A percentile compares a stretch with the other conserved stretches of the same genome.
phyloP scores from a whole-genome alignment of 2,113 vertebrate species.

The Ictalurus punctatus region DNA sequence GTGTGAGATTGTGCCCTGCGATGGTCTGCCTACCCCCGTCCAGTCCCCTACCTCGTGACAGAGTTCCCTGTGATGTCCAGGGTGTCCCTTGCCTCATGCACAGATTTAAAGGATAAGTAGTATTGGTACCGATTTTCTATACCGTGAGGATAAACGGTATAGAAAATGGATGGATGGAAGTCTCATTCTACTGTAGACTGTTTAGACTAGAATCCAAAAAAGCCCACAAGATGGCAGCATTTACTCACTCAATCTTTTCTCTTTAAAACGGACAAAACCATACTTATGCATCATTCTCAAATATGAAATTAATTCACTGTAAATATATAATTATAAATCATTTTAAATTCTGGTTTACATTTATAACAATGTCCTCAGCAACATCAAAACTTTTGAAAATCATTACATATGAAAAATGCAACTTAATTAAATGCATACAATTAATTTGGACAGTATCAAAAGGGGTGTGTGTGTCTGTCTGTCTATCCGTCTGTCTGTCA shows the following conservation, averaged over 20 bases:
- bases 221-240: constrained; percentile 34
- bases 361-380: background rate
- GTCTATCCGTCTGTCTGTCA: too few relatives aligned
- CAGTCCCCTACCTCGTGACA: too few relatives aligned
- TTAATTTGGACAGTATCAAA: background rate
- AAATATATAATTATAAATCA: background rate
- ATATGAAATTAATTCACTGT: background rate
- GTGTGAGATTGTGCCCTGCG: too few relatives aligned
- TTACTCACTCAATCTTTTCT: constrained; percentile 1
- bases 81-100: too few relatives aligned
- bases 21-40: too few relatives aligned
- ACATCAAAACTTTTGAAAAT: background rate
- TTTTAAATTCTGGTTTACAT: background rate
- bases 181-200: background rate
- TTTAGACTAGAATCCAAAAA: background rate
- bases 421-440: background rate
- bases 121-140: too few relatives aligned
- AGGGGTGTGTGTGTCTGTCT: too few relatives aligned
- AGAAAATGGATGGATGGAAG: background rate
- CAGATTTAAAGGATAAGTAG: too few relatives aligned
- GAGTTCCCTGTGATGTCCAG: too few relatives aligned
- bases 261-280: background rate
- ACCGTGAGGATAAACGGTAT: too few relatives aligned
- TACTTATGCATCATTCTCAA: background rate
- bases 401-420: background rate